Evolutionary conservation across 1,140 invertebrate species (phyloP).

Genomic region (Microplitis demolitor): DNA sequence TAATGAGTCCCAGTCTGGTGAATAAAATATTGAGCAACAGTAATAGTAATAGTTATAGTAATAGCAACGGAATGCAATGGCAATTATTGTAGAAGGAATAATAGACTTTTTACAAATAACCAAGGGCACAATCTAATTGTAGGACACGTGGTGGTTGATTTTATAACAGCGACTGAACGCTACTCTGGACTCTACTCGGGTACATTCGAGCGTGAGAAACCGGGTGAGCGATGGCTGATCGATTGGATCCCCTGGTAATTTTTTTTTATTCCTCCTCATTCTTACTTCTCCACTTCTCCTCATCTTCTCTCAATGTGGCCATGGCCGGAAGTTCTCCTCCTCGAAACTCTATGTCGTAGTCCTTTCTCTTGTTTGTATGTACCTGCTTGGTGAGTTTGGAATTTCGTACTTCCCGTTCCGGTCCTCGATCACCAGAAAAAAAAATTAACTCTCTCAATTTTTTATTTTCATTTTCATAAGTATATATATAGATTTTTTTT

Average conservation of each 20-base stretch:
- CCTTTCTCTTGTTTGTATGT: conserved; percentile 26
- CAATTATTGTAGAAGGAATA: neutral
- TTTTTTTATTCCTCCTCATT: neutral
- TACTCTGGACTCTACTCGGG: too few species aligned
- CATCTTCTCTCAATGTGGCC: neutral
- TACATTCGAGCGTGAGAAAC: conserved; percentile 38
- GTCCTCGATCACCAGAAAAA: neutral
- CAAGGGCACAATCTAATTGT: neutral
- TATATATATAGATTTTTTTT: neutral
- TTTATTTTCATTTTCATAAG: too few species aligned
- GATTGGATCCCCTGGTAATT: conserved; percentile 20
- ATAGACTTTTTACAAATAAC: neutral
- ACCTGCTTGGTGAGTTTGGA: conserved; percentile 40
- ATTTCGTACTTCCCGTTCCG: conserved; percentile 48
- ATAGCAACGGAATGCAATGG: neutral
- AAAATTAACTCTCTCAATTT: neutral
- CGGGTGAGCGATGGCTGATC: conserved; percentile 25
- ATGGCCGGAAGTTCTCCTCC: conserved; percentile 32
- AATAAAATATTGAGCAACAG: too few species aligned
- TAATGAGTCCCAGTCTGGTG: too few species aligned
- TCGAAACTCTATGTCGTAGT: neutral
- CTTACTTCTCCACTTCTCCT: neutral
- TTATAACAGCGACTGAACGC: neutral
- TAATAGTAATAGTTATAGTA: neutral
- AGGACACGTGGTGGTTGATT: conserved; percentile 13